These are phyloP conservation scores for Anguilla obscura DNA, from an alignment of 2,797 vertebrate species.

Conservation along the genomic window DNA sequence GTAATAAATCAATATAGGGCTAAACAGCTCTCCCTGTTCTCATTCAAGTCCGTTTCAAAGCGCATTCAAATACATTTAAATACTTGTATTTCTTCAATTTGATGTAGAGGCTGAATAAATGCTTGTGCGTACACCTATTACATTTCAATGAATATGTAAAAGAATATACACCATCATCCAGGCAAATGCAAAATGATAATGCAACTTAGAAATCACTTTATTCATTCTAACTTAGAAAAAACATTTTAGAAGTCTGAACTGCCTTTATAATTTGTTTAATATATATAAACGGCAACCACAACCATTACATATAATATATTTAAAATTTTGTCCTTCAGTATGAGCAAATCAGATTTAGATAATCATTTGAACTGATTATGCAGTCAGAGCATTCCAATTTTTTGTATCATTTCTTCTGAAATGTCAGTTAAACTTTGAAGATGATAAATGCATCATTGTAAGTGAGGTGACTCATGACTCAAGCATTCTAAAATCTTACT, in stretches of 20 bases:
- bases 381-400: not conserved
- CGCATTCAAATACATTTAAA: conserved; percentile 55
- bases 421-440: not conserved
- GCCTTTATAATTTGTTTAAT: not conserved
- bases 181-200: not conserved
- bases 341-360: not conserved
- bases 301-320: not conserved
- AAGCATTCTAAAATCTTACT: not conserved
- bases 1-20: conserved; percentile 60
- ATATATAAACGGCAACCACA: not conserved
- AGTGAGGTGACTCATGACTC: not conserved
- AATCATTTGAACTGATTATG: not conserved
- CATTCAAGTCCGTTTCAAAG: conserved; percentile 66
- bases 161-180: not conserved
- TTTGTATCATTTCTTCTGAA: not conserved
- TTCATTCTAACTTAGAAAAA: not conserved
- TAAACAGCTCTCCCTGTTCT: conserved; percentile 35
- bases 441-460: not conserved
- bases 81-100: conserved; percentile 51
- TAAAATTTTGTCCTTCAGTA: not conserved
- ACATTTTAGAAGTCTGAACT: not conserved
- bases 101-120: conserved; percentile 49
- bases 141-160: not conserved
- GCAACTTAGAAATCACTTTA: not conserved
- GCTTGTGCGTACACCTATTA: not conserved